phyloP scores from a whole-genome alignment of 1,140 invertebrate genomes.

The Tetramorium alpestre region DNA sequence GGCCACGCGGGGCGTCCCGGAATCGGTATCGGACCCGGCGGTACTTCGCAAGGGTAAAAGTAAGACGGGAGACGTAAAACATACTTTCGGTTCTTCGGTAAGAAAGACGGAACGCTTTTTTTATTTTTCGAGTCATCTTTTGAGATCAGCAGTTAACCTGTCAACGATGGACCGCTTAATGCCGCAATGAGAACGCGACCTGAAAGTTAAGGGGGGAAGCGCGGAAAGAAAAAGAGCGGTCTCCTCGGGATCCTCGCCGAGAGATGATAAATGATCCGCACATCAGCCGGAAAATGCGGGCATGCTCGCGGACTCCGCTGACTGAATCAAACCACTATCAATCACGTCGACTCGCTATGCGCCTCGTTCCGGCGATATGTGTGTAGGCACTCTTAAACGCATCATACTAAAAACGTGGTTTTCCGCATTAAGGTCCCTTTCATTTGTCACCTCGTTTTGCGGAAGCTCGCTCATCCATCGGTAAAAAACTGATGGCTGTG shows the following conservation, averaged over 20 bases:
- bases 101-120: not conserved
- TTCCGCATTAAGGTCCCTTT: conserved; percentile 58
- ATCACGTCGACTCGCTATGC: conserved; percentile 59
- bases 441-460: conserved; percentile 59
- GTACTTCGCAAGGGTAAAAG: not conserved
- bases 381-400: conserved; percentile 49
- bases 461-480: conserved; percentile 6
- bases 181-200: conserved; percentile 47
- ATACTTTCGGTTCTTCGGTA: not conserved
- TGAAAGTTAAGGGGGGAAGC: conserved; percentile 34
- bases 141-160: conserved; percentile 53
- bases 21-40: conserved; percentile 13
- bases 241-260: conserved; percentile 46
- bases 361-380: conserved; percentile 27
- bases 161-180: conserved; percentile 53
- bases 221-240: conserved; percentile 17
- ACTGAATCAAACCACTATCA: conserved; percentile 69
- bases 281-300: conserved; percentile 65
- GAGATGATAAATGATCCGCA: conserved; percentile 65
- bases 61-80: not conserved
- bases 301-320: conserved; percentile 56
- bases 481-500: conserved; percentile 21
- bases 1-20: not conserved
- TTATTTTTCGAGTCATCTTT: not conserved
- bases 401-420: conserved; percentile 56